Percentiles rank a stretch among this genome's conserved stretches.
These are phyloP conservation scores for fruit fly (Drosophila melanogaster) DNA, from an alignment of 1,140 invertebrate genomes.

Conservation along the genomic window DNA sequence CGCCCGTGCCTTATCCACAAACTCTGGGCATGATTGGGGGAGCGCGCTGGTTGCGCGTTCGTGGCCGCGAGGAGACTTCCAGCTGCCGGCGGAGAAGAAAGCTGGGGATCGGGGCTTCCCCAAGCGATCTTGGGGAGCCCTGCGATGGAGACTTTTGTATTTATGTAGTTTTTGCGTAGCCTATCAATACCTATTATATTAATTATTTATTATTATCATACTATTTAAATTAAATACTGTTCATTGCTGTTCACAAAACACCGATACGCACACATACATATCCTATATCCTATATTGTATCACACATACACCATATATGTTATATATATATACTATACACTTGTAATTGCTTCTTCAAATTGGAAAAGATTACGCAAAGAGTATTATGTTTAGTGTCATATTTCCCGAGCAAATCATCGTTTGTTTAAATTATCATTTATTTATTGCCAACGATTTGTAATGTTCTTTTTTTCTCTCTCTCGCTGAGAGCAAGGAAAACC, in stretches of 20 bases:
- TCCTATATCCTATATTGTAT: constrained; percentile 41
- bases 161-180: constrained; percentile 65
- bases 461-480: constrained; percentile 18
- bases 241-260: constrained; percentile 63
- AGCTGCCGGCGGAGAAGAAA: constrained; percentile 83
- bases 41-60: constrained; percentile 78
- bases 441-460: constrained; percentile 39
- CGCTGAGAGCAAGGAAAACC: neutral
- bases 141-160: constrained; percentile 59
- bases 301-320: constrained; percentile 45
- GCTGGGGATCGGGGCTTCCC: constrained; percentile 17
- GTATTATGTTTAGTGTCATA: constrained; percentile 84
- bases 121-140: neutral
- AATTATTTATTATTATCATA: constrained; percentile 72
- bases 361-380: constrained; percentile 65
- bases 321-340: constrained; percentile 50
- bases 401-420: constrained; percentile 54
- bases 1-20: constrained; percentile 69
- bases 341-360: constrained; percentile 37
- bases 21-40: constrained; percentile 74
- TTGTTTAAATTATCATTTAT: constrained; percentile 47
- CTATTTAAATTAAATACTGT: constrained; percentile 70
- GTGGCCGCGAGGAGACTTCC: constrained; percentile 84
- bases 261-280: constrained; percentile 30
- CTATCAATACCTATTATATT: constrained; percentile 58